Percentiles rank a stretch among this genome's conserved stretches.
These are phyloP conservation scores for Opisthocomus hoazin DNA, from an alignment of 2,113 vertebrate species.

Conservation along the genomic window DNA sequence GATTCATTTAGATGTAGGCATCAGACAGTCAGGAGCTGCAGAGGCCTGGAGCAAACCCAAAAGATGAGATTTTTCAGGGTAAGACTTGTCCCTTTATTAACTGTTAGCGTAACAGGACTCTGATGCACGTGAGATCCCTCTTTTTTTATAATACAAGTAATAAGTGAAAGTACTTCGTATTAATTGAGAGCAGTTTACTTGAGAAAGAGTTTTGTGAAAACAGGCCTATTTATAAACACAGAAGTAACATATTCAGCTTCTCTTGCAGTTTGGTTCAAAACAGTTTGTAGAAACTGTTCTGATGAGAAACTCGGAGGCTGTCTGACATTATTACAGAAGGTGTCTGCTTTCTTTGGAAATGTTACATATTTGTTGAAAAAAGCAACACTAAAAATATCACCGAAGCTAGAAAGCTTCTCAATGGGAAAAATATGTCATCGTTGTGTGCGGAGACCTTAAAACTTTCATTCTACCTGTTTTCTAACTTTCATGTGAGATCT, in stretches of 20 bases:
- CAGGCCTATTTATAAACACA: not conserved
- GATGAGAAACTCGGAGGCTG: not conserved
- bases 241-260: not conserved
- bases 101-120: not conserved
- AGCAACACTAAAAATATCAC: not conserved
- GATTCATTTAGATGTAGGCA: not conserved
- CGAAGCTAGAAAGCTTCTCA: not conserved
- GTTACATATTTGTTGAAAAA: not conserved
- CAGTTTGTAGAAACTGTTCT: not conserved
- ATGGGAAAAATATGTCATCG: not conserved
- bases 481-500: not conserved
- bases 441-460: not conserved
- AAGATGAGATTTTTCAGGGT: not conserved
- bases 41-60: not conserved
- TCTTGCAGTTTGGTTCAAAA: not conserved
- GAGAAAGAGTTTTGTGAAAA: not conserved
- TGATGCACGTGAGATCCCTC: not conserved
- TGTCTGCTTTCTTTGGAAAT: constrained; percentile 10
- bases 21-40: not conserved
- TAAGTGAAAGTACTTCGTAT: not conserved
- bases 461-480: not conserved
- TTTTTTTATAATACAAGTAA: not conserved
- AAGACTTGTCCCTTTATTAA: not conserved
- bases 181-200: not conserved
- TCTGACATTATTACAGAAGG: not conserved